Conservation (phyloP, 1,140 invertebrate species). For the Anoplolepis gracilipes region DNA sequence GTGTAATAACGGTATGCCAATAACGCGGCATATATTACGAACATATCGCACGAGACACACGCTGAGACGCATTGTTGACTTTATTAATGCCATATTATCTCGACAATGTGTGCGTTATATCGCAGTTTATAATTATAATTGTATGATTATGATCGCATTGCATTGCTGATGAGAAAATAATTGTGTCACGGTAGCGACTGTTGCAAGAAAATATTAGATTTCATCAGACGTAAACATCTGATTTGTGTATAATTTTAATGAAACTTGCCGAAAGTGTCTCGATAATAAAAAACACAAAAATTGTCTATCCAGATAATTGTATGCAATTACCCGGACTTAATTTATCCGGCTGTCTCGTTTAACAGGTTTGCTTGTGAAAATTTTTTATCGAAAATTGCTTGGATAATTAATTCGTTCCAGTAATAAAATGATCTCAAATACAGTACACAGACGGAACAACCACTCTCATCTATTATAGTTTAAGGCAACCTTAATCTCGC, state of each 20-base stretch:
- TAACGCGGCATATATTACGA: not conserved
- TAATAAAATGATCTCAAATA: not conserved
- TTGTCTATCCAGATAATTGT: not conserved
- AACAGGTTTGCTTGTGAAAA: slow-evolving; percentile 19
- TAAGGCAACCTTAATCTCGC: not conserved
- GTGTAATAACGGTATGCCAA: not conserved
- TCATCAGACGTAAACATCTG: slow-evolving; percentile 35
- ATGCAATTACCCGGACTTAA: not conserved
- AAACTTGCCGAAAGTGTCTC: not conserved
- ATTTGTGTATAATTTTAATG: slow-evolving; percentile 16
- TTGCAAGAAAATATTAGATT: slow-evolving; percentile 59
- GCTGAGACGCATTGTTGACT: not conserved
- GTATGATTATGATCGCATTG: slow-evolving; percentile 19
- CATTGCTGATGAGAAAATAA: slow-evolving; percentile 64
- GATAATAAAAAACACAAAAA: not conserved
- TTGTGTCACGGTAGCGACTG: slow-evolving; percentile 50
- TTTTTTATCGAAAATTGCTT: not conserved
- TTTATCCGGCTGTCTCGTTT: not conserved
- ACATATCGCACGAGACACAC: not conserved
- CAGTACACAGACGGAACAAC: too few relatives aligned
- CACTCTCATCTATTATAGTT: not conserved
- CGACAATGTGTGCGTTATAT: slow-evolving; percentile 39
- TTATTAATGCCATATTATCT: not conserved
- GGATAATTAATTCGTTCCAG: not conserved
- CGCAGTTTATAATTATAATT: slow-evolving; percentile 53